Conservation (phyloP, 1,140 invertebrate species). For the Probaryconus sp. region DNA sequence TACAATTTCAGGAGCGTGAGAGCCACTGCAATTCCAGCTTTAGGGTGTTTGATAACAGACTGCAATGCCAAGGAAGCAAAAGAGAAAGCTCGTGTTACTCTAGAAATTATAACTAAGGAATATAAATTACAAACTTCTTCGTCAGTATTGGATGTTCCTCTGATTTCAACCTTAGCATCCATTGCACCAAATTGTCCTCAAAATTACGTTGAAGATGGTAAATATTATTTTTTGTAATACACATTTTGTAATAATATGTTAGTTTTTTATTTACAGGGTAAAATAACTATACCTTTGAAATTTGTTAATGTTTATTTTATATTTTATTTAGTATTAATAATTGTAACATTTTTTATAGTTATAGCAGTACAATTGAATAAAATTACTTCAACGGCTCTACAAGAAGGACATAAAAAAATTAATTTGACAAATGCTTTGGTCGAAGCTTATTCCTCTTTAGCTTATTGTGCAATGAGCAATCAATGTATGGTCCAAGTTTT, state of each 20-base stretch:
- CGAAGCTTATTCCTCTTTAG: slow-evolving; percentile 83
- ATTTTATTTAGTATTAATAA: slow-evolving; percentile 1
- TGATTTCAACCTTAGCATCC: slow-evolving; percentile 78
- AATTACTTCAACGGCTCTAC: slow-evolving; percentile 80
- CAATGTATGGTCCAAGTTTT: slow-evolving; percentile 75
- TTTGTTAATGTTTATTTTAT: background rate
- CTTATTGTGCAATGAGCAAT: slow-evolving; percentile 81
- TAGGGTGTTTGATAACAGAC: slow-evolving; percentile 83
- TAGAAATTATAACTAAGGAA: slow-evolving; percentile 81
- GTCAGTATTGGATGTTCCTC: slow-evolving; percentile 73
- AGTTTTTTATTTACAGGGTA: no score
- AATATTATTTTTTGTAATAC: slow-evolving; percentile 19
- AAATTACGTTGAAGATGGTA: slow-evolving; percentile 81
- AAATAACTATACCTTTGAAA: no score
- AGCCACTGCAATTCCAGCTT: slow-evolving; percentile 82
- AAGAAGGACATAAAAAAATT: slow-evolving; percentile 79
- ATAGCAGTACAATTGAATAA: slow-evolving; percentile 82
- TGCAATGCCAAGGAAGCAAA: slow-evolving; percentile 80
- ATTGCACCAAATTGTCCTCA: slow-evolving; percentile 78
- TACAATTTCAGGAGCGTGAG: slow-evolving; percentile 81
- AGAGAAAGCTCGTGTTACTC: slow-evolving; percentile 85
- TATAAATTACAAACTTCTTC: slow-evolving; percentile 70
- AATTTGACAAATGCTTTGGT: slow-evolving; percentile 82
- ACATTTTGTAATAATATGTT: no score
- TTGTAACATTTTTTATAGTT: slow-evolving; percentile 73